Evolutionary conservation across 2,113 vertebrate species (phyloP), one percentile per base, ranked within the genome.

Genomic region (Burhinus oedicnemus): DNA sequence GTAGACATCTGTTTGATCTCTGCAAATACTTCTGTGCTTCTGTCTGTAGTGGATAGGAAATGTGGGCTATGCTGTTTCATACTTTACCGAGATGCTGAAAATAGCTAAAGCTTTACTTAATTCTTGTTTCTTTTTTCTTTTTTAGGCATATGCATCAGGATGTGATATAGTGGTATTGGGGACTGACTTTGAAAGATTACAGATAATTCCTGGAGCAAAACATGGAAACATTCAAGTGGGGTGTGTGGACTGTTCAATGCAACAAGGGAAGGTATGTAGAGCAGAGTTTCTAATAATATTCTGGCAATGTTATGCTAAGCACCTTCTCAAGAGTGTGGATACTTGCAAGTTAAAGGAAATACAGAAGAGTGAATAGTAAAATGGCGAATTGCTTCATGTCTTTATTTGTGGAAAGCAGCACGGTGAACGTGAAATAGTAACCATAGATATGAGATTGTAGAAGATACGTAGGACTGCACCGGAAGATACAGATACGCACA

Each of bases 181-280:
- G 65, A 99, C 99, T 96, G 98, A 99, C 95, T 99, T 99, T 97
- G 99, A 99, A 98, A 99, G 99, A 87, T 97, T 99, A 91, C 99
- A 99, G 94, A 99, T 99, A 98, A 99, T 99, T 87, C 99, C 99
- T 83, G 99, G 99, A 96, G 98, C 99, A 94, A 99, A 99, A 94
- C 99, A 99, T 98, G 99, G 99, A 87, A 99, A 99, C 96, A 98
- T 99, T 96, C 99, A 99, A 98, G 99, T 99, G 84, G 99, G 99
- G 82, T 99, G 99, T 97, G 99, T 99, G 79, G 99, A 99, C 97
- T 99, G 99, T 97, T 99, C 99, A 61, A 96, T 98, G 97, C 99
- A 99, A 77, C 99, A 98, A 90, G 99, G 99, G 72, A 99, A 99
- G 99, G 99, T 99, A 98, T 71, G 98, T 98, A 61, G 47, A 72